Conservation (phyloP, 2,888 invertebrate species). For the Theretra japonica region DNA sequence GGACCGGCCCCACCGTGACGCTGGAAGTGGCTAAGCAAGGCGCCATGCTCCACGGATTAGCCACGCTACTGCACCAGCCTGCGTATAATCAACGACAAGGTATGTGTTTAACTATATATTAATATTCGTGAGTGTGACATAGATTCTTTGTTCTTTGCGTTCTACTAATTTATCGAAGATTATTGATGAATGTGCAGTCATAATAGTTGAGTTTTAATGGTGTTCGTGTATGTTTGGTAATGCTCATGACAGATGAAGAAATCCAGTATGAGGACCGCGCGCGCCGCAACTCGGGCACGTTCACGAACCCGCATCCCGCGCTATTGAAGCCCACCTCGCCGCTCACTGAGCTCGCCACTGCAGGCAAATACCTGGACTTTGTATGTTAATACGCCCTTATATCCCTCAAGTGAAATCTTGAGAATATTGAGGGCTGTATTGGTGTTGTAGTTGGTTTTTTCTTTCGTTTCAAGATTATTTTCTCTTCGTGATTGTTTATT, state of each 20-base stretch:
- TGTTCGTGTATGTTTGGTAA: conserved; percentile 28
- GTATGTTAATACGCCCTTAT: background rate
- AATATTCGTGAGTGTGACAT: conserved; percentile 21
- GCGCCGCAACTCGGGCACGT: conserved; percentile 78
- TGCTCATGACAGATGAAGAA: conserved; percentile 52
- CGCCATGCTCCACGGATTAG: conserved; percentile 97
- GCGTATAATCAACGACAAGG: conserved; percentile 74
- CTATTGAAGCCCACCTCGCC: conserved; percentile 72
- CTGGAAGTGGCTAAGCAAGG: conserved; percentile 99
- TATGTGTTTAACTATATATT: conserved; percentile 39
- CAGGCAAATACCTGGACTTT: conserved; percentile 62
- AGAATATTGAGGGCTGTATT: background rate
- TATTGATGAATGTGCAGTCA: background rate
- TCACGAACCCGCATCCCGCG: conserved; percentile 76
- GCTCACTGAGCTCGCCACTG: conserved; percentile 78
- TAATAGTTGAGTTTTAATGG: background rate
- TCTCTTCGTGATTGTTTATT: conserved; percentile 5
- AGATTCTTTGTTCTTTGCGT: no score
- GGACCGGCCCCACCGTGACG: conserved; percentile 96
- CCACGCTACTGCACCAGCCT: conserved; percentile 95
- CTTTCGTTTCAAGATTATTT: background rate
- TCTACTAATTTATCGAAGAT: no score
- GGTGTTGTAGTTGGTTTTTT: conserved; percentile 2
- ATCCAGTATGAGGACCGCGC: conserved; percentile 66
- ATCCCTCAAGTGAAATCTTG: background rate